Evolutionary conservation across 37 sponge, comb jelly and placozoan species (phyloP).

Genomic region (Bolinopsis microptera): DNA sequence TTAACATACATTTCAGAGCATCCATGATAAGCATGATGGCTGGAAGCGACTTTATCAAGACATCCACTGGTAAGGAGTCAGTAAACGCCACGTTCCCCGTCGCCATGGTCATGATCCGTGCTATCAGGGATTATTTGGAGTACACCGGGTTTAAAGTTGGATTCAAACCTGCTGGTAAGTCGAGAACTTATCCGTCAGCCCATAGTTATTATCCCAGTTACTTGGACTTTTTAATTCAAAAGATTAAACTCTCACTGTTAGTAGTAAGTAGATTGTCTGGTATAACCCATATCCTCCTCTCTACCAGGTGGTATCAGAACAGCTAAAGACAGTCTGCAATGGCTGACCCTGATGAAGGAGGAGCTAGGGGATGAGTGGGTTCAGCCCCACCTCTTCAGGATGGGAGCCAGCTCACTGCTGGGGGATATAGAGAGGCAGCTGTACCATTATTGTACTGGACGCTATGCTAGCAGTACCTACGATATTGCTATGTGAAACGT

Average conservation of each 20-base stretch:
- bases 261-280: too few relatives aligned
- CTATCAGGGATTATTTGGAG: slow-evolving; percentile 89
- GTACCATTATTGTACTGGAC: slow-evolving; percentile 79
- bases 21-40: slow-evolving; percentile 99
- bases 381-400: slow-evolving; percentile 90
- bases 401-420: slow-evolving; percentile 95
- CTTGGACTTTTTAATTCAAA: too few relatives aligned
- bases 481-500: slow-evolving; percentile 30
- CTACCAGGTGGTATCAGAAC: slow-evolving; percentile 73
- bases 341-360: slow-evolving; percentile 99
- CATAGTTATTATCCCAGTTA: too few relatives aligned
- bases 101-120: slow-evolving; percentile 94
- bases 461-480: not conserved
- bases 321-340: slow-evolving; percentile 93
- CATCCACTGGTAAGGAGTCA: slow-evolving; percentile 97
- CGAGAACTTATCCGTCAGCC: too few relatives aligned
- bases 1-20: too few relatives aligned
- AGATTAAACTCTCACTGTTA: too few relatives aligned
- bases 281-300: too few relatives aligned
- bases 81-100: slow-evolving; percentile 99
- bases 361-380: slow-evolving; percentile 99
- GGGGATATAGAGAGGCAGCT: slow-evolving; percentile 98
- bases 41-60: slow-evolving; percentile 98
- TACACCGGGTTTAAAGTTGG: slow-evolving; percentile 92
- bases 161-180: slow-evolving; percentile 92